Percentiles rank a stretch among this genome's conserved stretches.
Evolutionary conservation across 2,888 invertebrate genomes (phyloP).

Genomic region (Germaria angustata): DNA sequence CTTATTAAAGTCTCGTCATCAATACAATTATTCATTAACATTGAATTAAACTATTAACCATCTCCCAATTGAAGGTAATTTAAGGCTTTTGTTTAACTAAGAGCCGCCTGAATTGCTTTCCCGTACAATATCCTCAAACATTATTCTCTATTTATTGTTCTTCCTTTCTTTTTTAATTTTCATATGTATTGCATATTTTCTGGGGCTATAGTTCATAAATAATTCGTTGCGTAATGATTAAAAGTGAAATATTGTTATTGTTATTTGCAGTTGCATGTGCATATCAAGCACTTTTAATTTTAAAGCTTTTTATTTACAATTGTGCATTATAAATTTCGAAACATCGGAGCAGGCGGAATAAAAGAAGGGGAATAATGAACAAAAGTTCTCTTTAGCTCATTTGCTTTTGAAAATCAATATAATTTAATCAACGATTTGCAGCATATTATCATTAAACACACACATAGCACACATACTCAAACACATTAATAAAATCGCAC

Average conservation of each 20-base stretch:
- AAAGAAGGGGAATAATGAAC: constrained; percentile 8
- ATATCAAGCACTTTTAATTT: constrained; percentile 9
- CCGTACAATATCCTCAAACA: not conserved
- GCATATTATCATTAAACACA: constrained; percentile 44
- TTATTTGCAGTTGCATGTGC: constrained; percentile 20
- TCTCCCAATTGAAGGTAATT: too few species aligned
- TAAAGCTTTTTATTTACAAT: constrained; percentile 19
- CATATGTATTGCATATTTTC: constrained; percentile 33
- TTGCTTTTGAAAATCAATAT: constrained; percentile 57
- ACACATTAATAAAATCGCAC: not conserved
- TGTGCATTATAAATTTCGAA: not conserved
- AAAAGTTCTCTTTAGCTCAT: constrained; percentile 15
- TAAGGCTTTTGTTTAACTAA: too few species aligned
- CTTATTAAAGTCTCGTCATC: too few species aligned
- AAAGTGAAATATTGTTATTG: constrained; percentile 50
- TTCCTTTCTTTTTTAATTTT: not conserved
- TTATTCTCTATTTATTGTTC: not conserved
- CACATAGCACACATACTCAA: not conserved
- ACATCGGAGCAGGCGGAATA: not conserved
- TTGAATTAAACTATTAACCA: too few species aligned
- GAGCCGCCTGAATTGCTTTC: not conserved
- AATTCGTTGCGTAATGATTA: constrained; percentile 41
- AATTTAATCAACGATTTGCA: constrained; percentile 65
- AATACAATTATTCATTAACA: too few species aligned
- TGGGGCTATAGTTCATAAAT: constrained; percentile 42